Conservation (phyloP, 1,140 invertebrate genomes). For the Trissolcus basalis region DNA sequence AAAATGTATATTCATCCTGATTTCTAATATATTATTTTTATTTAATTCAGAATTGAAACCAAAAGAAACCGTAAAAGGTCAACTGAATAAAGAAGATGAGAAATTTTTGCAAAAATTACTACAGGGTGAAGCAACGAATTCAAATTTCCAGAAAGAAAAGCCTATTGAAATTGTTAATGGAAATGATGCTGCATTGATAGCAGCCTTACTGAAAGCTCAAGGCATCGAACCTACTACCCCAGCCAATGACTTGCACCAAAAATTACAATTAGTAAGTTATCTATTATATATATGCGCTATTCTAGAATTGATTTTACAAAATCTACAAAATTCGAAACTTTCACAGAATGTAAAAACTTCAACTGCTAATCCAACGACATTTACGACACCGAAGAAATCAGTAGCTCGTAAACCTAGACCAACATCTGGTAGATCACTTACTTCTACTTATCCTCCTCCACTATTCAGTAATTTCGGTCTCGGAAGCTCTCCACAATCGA, state of each 20-base stretch:
- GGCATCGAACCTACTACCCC: constrained; percentile 82
- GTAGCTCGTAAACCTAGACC: constrained; percentile 39
- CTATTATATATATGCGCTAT: too few relatives aligned
- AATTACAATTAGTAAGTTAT: constrained; percentile 79
- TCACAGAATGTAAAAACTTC: constrained; percentile 40
- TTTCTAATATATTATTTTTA: neutral
- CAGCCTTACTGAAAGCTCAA: constrained; percentile 80
- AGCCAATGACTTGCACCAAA: constrained; percentile 73
- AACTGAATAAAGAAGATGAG: constrained; percentile 63
- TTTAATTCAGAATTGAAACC: constrained; percentile 36
- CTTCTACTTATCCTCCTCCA: constrained; percentile 72
- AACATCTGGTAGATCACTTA: constrained; percentile 60
- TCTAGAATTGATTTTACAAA: too few relatives aligned
- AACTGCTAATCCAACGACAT: constrained; percentile 45
- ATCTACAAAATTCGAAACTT: constrained; percentile 8
- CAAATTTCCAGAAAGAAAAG: neutral
- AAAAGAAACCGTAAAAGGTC: constrained; percentile 6
- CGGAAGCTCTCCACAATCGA: constrained; percentile 26
- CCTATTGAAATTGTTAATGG: constrained; percentile 59
- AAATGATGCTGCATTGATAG: constrained; percentile 81
- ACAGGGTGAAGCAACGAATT: constrained; percentile 21
- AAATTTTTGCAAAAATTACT: constrained; percentile 66
- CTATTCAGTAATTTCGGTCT: constrained; percentile 67
- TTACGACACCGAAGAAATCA: constrained; percentile 55
- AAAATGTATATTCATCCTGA: too few relatives aligned